Evolutionary conservation across 1,140 invertebrate species (phyloP).

Genomic region (Drosophila arizonae): DNA sequence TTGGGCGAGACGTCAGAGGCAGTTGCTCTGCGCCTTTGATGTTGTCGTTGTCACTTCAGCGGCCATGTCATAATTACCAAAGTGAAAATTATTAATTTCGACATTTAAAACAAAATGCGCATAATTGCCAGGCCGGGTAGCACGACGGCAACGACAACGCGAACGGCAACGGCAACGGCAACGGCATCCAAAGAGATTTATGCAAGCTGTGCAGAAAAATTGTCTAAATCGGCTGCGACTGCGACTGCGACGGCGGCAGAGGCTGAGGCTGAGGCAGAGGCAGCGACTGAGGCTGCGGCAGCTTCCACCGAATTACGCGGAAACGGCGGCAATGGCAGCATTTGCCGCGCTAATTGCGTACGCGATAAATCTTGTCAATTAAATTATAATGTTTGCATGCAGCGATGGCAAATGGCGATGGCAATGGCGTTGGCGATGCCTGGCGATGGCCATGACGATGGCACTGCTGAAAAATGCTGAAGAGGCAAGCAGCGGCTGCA

Average conservation of each 20-base stretch:
- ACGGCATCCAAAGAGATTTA: conserved; percentile 52
- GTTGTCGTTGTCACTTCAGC: conserved; percentile 79
- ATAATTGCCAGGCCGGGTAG: conserved; percentile 62
- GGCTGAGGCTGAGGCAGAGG: conserved; percentile 28
- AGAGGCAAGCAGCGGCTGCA: conserved; percentile 68
- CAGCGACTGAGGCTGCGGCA: conserved; percentile 8
- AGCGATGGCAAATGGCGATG: conserved; percentile 53
- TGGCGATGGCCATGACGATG: conserved; percentile 11
- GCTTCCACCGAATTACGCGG: conserved; percentile 63
- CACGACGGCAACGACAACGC: background rate
- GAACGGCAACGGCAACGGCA: background rate
- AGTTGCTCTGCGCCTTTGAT: conserved; percentile 60
- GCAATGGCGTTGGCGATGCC: conserved; percentile 29
- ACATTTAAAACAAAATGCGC: conserved; percentile 80
- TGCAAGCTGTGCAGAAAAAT: conserved; percentile 72
- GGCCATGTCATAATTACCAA: conserved; percentile 77
- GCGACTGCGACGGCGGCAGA: conserved; percentile 3
- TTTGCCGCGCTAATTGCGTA: conserved; percentile 81
- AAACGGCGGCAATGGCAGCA: conserved; percentile 50
- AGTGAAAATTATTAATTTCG: conserved; percentile 81
- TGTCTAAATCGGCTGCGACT: conserved; percentile 67
- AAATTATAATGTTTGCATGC: conserved; percentile 82
- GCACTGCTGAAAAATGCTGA: conserved; percentile 58
- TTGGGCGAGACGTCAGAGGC: conserved; percentile 7
- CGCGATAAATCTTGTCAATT: conserved; percentile 83